These are phyloP conservation scores for Drosophila watanabei DNA, from an alignment of 1,140 invertebrate genomes.

Conservation along the genomic window DNA sequence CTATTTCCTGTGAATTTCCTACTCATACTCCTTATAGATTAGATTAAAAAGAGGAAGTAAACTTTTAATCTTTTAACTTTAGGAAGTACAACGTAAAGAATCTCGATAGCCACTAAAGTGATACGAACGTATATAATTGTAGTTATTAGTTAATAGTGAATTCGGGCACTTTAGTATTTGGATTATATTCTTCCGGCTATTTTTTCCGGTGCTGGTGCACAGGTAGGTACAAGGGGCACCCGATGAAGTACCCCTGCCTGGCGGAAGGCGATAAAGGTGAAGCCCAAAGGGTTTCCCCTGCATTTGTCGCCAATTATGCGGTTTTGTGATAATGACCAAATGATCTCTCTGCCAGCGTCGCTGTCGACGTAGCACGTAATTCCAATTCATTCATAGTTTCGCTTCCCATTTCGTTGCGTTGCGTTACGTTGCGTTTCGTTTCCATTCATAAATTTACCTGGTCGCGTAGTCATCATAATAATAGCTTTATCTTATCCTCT, in stretches of 20 bases:
- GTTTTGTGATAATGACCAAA: slow-evolving; percentile 85
- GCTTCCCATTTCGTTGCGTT: slow-evolving; percentile 21
- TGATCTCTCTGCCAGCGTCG: slow-evolving; percentile 58
- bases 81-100: not conserved
- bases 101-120: not conserved
- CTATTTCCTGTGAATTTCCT: not conserved
- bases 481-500: slow-evolving; percentile 73
- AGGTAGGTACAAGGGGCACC: slow-evolving; percentile 15
- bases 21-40: not conserved
- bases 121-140: not conserved
- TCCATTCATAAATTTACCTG: slow-evolving; percentile 85
- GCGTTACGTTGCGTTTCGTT: slow-evolving; percentile 41
- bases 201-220: slow-evolving; percentile 22
- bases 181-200: slow-evolving; percentile 11
- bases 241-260: not conserved
- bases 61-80: not conserved
- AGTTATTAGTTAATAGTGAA: not conserved
- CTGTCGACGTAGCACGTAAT: slow-evolving; percentile 70
- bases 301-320: slow-evolving; percentile 83
- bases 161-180: not conserved
- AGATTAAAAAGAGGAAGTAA: not conserved
- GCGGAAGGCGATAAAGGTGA: slow-evolving; percentile 16
- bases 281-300: slow-evolving; percentile 38
- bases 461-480: slow-evolving; percentile 77
- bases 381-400: slow-evolving; percentile 80